Percentiles rank a stretch among this genome's conserved stretches.
These are phyloP conservation scores for Sycophila sp. DNA, from an alignment of 1,140 invertebrate species.

Conservation along the genomic window DNA sequence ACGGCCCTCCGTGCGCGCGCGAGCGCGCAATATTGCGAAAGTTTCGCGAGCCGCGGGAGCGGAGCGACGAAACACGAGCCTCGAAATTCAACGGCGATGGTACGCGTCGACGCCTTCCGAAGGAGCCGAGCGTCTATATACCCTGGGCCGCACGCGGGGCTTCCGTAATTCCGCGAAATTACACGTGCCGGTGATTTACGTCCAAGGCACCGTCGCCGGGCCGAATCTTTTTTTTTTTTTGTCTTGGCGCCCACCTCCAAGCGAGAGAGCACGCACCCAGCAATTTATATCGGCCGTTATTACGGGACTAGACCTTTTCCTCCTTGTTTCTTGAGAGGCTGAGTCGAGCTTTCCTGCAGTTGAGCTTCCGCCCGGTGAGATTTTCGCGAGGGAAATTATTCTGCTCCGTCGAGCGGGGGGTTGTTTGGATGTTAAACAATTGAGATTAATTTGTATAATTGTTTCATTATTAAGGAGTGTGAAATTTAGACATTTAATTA, in stretches of 20 bases:
- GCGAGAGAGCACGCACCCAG: neutral
- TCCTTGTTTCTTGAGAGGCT: neutral
- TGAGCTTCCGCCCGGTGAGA: too few species aligned
- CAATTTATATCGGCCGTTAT: slow-evolving; percentile 18
- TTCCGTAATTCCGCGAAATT: slow-evolving; percentile 20
- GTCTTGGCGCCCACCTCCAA: neutral
- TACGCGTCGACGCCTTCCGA: neutral
- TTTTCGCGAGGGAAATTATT: too few species aligned
- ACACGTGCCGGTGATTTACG: slow-evolving; percentile 27
- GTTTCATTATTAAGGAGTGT: too few species aligned
- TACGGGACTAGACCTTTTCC: neutral
- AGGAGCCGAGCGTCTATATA: neutral
- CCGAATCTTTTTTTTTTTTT: neutral
- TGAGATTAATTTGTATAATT: too few species aligned
- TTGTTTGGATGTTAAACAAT: too few species aligned
- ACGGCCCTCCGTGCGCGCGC: neutral
- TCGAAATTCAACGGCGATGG: neutral
- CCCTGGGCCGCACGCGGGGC: neutral
- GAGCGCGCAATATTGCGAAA: slow-evolving; percentile 22
- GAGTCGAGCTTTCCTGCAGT: too few species aligned
- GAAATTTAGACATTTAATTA: too few species aligned
- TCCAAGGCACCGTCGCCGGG: neutral
- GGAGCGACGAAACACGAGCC: neutral
- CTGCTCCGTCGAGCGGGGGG: too few species aligned
- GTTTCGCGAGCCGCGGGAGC: neutral